Conservation (phyloP, 2,888 invertebrate species). For the Caenorhabditis japonica region DNA sequence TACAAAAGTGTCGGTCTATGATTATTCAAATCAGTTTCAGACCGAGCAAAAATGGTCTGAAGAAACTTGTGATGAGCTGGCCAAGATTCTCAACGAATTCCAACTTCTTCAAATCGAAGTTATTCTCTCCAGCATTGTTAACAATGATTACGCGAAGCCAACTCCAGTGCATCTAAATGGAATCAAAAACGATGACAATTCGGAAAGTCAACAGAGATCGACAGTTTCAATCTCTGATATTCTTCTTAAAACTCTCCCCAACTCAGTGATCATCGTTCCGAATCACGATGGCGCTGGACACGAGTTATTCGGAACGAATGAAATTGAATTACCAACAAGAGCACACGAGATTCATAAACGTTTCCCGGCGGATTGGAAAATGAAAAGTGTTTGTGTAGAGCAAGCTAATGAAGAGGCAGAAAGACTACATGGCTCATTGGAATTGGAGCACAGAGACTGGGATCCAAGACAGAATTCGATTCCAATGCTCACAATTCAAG, state of each 20-base stretch:
- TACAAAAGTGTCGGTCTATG: too few species aligned
- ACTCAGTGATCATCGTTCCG: not conserved
- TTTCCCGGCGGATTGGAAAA: slow-evolving; percentile 33
- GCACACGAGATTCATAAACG: slow-evolving; percentile 6
- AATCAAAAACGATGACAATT: not conserved
- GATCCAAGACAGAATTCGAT: slow-evolving; percentile 30
- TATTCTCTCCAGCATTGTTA: slow-evolving; percentile 23
- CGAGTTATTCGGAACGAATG: slow-evolving; percentile 10
- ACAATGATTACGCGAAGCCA: slow-evolving; percentile 41
- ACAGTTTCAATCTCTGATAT: not conserved
- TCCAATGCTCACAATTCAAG: slow-evolving; percentile 12
- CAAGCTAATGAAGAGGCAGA: not conserved
- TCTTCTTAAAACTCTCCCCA: not conserved
- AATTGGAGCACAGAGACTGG: slow-evolving; percentile 25
- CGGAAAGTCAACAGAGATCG: not conserved
- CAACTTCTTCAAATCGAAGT: slow-evolving; percentile 19
- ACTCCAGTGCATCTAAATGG: slow-evolving; percentile 22
- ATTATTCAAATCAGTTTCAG: too few species aligned
- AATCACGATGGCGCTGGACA: slow-evolving; percentile 27
- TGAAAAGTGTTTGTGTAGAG: not conserved
- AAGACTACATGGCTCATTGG: not conserved
- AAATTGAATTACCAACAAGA: not conserved
- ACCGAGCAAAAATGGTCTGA: slow-evolving; percentile 11
- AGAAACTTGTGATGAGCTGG: slow-evolving; percentile 22
- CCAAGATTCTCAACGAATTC: slow-evolving; percentile 19